Base-by-base conservation (phyloP, 2,113 vertebrate species). In the Corydoras maculifer region DNA sequence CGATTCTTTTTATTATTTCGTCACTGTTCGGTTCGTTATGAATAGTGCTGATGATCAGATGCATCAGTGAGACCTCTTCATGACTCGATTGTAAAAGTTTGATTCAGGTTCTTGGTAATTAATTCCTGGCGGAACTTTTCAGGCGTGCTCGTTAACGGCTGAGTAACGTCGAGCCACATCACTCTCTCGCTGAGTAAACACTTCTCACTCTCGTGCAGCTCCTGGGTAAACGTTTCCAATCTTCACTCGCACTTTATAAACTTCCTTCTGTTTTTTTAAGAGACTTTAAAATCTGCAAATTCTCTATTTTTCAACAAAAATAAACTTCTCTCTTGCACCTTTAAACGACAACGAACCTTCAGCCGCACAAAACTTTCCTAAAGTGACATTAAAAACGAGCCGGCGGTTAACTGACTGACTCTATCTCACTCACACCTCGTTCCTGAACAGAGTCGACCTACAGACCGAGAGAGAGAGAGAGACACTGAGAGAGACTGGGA, bases 201-300 rank as follows among this genome's bases (percentile, higher is more conserved):
- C 14, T 15, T 57, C 14, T 7, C 54, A 13, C n/a, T n/a, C 54
- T 53, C 13, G 51, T 10, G 9, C 51, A 14, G 9, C 51, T 57
- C 54, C 54, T 57, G 54, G 54, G 54, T 57, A 57, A 57, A 57
- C n/a, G 54, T 25, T 12, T 65, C 53, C 48, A 49, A 54, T 65
- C 63, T 49, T 25, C 5, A 3, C 11, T 65, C 63, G 7, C 35
- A 29, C 48, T 50, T 35, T 35, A 43, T 43, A 43, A 43, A 43
- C 35, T 43, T 13, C 15, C 25, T 32, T 13, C 25, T 14, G 14
- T 11, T 4, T 30, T 13, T 13, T 35, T 13, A 32, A 25, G 31
- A 1, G 65, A 55, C 10, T 8, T 12, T 13, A 68, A 68, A 68
- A 4, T 13, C 13, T 32, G 30, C 51, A 54, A 29, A 66, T 13